Percentiles rank a stretch among this genome's conserved stretches.
Conservation (phyloP, 2,888 invertebrate species). For the Oscheius sp. region DNA sequence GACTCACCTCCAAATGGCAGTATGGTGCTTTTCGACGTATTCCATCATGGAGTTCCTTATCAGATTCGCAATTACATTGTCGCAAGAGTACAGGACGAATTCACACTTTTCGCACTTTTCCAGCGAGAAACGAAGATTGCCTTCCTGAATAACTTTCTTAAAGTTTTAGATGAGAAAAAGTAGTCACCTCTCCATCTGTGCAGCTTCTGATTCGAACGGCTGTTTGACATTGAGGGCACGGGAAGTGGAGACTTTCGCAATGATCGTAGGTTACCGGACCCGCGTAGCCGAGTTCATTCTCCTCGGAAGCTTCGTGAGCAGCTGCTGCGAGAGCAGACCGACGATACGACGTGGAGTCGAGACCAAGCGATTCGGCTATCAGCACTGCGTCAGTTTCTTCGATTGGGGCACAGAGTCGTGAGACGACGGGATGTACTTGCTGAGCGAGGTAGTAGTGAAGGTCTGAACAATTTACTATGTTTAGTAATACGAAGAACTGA, state of each 20-base stretch:
- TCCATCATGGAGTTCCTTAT: constrained; percentile 41
- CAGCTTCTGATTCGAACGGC: constrained; percentile 25
- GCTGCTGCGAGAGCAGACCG: constrained; percentile 46
- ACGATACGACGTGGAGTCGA: constrained; percentile 59
- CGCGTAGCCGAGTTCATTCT: constrained; percentile 37
- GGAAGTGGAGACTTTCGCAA: constrained; percentile 56
- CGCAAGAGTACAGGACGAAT: not conserved
- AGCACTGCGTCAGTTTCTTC: constrained; percentile 90
- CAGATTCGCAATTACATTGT: constrained; percentile 39
- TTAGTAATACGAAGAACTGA: constrained; percentile 43
- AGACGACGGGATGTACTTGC: constrained; percentile 95
- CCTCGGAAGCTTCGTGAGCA: constrained; percentile 45
- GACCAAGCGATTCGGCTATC: constrained; percentile 87
- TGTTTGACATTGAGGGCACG: constrained; percentile 35
- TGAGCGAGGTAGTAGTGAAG: constrained; percentile 90
- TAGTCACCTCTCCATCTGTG: constrained; percentile 33
- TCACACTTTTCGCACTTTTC: constrained; percentile 44
- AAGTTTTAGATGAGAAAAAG: not conserved
- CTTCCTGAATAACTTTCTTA: constrained; percentile 5
- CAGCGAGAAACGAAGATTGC: constrained; percentile 36
- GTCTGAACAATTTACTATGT: constrained; percentile 77
- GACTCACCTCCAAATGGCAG: constrained; percentile 39
- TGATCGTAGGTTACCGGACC: constrained; percentile 38
- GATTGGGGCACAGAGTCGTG: constrained; percentile 93
- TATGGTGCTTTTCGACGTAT: constrained; percentile 44